These are phyloP conservation scores for Prionace glauca DNA, from an alignment of 2,797 vertebrate species.

Conservation along the genomic window DNA sequence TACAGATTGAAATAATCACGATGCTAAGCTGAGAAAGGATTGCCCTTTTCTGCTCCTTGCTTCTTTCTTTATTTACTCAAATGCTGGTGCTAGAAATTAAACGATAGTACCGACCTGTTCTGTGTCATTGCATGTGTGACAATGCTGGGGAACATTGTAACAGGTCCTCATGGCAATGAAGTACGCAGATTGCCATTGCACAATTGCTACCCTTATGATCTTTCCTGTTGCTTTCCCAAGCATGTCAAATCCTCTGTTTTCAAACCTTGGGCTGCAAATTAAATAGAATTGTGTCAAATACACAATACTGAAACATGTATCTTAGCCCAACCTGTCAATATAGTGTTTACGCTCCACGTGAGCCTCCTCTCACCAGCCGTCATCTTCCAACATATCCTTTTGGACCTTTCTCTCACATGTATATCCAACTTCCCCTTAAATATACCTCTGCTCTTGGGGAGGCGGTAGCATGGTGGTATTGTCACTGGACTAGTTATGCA, in stretches of 20 bases:
- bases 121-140: neutral
- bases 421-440: neutral
- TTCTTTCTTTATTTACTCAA: neutral
- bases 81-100: neutral
- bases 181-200: neutral
- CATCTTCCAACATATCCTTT: neutral
- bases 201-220: neutral
- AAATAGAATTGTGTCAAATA: neutral
- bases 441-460: too few relatives aligned
- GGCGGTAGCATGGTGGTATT: too few relatives aligned
- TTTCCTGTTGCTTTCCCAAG: neutral
- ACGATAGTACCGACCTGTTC: neutral
- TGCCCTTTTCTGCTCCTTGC: neutral
- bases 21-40: neutral
- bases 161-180: neutral
- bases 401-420: neutral
- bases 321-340: neutral
- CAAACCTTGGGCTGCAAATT: neutral
- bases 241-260: neutral
- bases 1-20: neutral
- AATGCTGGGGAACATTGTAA: neutral
- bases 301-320: neutral
- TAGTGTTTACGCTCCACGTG: neutral
- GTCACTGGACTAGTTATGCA: too few relatives aligned
- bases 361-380: neutral